Conservation (phyloP, 2,113 vertebrate species). For the Megaceryle torquata region DNA sequence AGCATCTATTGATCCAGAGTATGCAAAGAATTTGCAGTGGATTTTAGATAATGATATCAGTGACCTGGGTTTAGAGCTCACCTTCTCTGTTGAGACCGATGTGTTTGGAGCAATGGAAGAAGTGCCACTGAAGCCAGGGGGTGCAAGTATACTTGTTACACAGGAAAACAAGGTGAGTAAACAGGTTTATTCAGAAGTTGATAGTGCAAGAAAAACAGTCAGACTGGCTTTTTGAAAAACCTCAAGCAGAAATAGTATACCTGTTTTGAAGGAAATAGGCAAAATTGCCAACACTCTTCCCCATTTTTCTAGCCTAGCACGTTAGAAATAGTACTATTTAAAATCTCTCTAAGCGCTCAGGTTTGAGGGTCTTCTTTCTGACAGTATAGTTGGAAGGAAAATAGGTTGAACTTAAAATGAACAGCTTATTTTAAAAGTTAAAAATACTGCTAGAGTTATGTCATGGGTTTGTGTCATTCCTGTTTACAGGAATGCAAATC, state of each 20-base stretch:
- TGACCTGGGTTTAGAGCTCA: conserved; percentile 93
- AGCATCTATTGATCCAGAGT: conserved; percentile 97
- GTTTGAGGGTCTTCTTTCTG: background rate
- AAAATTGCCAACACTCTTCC: background rate
- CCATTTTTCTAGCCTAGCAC: background rate
- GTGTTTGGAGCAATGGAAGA: conserved; percentile 98
- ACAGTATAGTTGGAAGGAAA: background rate
- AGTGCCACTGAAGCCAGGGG: conserved; percentile 92
- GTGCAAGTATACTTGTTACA: conserved; percentile 90
- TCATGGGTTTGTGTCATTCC: too few species aligned
- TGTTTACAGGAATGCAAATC: background rate
- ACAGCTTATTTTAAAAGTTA: background rate
- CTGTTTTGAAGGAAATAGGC: background rate
- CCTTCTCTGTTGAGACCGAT: conserved; percentile 96
- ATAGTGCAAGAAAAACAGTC: background rate
- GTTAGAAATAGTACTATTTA: background rate
- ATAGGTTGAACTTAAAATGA: background rate
- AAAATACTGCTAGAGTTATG: background rate
- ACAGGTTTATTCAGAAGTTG: background rate
- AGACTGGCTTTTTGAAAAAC: background rate
- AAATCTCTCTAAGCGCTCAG: background rate
- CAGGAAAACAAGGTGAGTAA: conserved; percentile 93
- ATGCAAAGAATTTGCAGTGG: conserved; percentile 98
- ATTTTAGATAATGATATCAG: conserved; percentile 99
- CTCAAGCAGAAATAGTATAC: background rate